Base-by-base conservation (phyloP, 30 jellyfish, hydroid and myxozoan species). In the Morbakka virulenta region DNA sequence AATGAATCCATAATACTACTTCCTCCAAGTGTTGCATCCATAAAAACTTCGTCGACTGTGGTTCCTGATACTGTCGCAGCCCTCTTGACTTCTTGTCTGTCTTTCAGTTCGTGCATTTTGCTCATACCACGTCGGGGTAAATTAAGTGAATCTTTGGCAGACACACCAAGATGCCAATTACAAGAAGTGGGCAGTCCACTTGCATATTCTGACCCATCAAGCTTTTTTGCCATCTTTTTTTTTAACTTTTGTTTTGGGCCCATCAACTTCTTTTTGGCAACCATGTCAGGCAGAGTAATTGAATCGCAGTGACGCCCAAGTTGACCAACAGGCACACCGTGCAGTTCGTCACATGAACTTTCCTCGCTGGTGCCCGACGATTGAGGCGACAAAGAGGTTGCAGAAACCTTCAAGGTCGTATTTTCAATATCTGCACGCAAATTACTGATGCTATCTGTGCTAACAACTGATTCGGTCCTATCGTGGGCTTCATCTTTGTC, bases 131-230 rank as follows among this genome's bases (percentile, higher is more conserved):
- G 68, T 4, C 91, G 71, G 2, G 91, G 91, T 32, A 80, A 61
- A 67, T 68, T 52, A 32, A 80, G 35, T 0, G 91, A 80, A 51
- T 80, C 91, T 32, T 80, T 83, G 1, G 91, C 91, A 49, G 83
- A 67, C 28, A 62, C 62, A 12, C 82, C 91, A 9, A 70, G 82
- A 53, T 75, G 49, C 26, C 69, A 90, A 62, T 69, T 35, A 20
- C 50, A 65, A 2, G 79, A 77, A 28, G 41, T 51, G 1, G 91
- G 84, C 73, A 80, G 53, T 30, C 51, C 68, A 34, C 64, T 27
- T 35, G 30, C 80, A 51, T 52, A 28, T 22, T 61, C 79, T 12
- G 70, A 74, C 1, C 49, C 32, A 31, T 70, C 97, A 47, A 57
- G 49, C 47, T 50, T 84, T 26, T 86, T 84, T 27, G 36, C 90